Evolutionary conservation across 2,113 vertebrate species (phyloP).

Genomic region (Kobus ellipsiprymnus): DNA sequence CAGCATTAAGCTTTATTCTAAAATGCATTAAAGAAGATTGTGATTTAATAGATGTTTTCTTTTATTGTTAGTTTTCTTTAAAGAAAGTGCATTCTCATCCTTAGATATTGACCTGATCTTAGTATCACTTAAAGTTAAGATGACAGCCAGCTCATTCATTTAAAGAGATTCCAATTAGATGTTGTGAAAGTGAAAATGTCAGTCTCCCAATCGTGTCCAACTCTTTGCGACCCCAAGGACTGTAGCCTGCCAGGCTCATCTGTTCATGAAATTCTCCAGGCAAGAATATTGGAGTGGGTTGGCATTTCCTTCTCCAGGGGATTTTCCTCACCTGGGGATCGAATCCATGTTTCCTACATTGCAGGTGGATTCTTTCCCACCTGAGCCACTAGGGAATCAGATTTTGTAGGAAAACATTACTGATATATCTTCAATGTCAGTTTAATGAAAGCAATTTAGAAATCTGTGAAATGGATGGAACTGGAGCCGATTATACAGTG

Average conservation of each 20-base stretch:
- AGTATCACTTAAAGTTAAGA: not conserved
- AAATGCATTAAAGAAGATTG: not conserved
- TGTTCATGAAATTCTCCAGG: not conserved
- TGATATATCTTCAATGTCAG: not conserved
- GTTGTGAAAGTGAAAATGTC: not conserved
- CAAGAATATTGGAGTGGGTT: not conserved
- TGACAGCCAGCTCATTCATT: not conserved
- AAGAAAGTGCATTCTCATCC: not conserved
- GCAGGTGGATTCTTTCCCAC: not conserved
- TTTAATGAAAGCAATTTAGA: not conserved
- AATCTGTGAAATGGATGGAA: not conserved
- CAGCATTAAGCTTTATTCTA: not conserved
- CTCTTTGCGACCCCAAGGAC: not conserved
- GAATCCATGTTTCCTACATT: not conserved
- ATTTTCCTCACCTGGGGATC: not conserved
- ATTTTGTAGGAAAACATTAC: not conserved
- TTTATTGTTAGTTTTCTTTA: not conserved
- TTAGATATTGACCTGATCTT: not conserved
- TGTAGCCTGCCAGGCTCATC: not conserved
- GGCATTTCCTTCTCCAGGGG: not conserved
- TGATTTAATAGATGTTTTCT: not conserved
- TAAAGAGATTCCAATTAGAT: not conserved
- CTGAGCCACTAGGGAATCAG: not conserved
- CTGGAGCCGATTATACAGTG: no score
- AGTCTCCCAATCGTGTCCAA: not conserved